A percentile compares a stretch with the other conserved stretches of the same genome.
phyloP scores from a whole-genome alignment of 2,113 vertebrate species.

The Aramus guarauna region DNA sequence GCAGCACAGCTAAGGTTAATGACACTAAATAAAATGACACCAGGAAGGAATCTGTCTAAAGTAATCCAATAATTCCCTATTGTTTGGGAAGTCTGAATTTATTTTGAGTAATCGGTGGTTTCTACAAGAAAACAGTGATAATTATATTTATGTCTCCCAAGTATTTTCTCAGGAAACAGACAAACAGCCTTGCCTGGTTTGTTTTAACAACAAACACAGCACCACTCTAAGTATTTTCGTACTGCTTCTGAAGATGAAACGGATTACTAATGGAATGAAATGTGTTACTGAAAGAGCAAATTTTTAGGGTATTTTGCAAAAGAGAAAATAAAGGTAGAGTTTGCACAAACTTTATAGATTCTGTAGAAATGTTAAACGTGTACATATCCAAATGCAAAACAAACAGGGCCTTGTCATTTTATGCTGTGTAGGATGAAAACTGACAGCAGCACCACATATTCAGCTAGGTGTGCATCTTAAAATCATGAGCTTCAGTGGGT shows the following conservation, averaged over 20 bases:
- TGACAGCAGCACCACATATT: background rate
- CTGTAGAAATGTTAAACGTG: background rate
- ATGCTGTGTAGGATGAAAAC: background rate
- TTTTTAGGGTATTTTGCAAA: background rate
- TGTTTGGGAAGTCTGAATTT: background rate
- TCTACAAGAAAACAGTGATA: background rate
- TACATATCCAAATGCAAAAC: background rate
- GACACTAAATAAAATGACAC: background rate
- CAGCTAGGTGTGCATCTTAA: background rate
- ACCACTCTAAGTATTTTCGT: background rate
- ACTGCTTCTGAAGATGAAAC: background rate
- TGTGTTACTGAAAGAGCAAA: background rate
- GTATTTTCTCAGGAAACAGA: conserved; percentile 9
- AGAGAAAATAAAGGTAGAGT: background rate
- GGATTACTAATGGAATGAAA: background rate
- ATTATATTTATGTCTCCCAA: conserved; percentile 9
- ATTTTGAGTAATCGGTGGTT: background rate
- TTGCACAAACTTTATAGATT: background rate
- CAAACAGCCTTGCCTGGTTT: background rate
- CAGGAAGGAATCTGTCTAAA: conserved; percentile 7
- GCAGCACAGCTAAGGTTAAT: background rate
- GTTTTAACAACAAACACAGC: background rate
- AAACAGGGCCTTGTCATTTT: background rate
- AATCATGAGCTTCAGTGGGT: background rate
- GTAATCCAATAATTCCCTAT: background rate